phyloP scores from a whole-genome alignment of 2,113 vertebrate genomes.

The Tragelaphus buxtoni region DNA sequence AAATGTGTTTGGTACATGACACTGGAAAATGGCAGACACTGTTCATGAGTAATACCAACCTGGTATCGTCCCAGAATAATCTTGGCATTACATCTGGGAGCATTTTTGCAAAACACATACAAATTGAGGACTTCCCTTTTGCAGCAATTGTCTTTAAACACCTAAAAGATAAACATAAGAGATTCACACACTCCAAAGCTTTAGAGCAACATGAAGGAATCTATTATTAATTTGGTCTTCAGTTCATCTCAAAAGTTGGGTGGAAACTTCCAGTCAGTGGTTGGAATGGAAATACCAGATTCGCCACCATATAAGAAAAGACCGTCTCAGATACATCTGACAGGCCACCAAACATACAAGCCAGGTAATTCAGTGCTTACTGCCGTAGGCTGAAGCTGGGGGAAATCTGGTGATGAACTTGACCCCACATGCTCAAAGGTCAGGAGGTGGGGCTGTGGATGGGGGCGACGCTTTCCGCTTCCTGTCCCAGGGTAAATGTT shows the following conservation, averaged over 20 bases:
- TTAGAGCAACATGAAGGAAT: background rate
- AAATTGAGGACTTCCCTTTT: constrained; percentile 90
- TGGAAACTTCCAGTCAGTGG: constrained; percentile 50
- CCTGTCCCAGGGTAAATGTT: background rate
- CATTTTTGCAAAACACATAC: constrained; percentile 87
- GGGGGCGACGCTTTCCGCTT: background rate
- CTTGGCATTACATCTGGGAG: constrained; percentile 83
- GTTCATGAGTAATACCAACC: constrained; percentile 75
- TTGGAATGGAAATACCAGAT: constrained; percentile 49
- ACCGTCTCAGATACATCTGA: background rate
- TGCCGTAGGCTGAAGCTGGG: background rate
- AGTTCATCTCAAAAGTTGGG: background rate
- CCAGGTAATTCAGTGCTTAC: background rate
- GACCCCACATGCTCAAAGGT: background rate
- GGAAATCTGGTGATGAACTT: background rate
- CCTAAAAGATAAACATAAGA: constrained; percentile 75
- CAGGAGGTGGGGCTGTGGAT: background rate
- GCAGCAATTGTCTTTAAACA: constrained; percentile 92
- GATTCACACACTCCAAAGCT: background rate
- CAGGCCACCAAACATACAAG: background rate
- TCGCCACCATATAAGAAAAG: constrained; percentile 10
- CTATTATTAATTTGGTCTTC: background rate
- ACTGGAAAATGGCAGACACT: background rate
- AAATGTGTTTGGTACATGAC: background rate
- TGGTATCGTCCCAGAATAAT: constrained; percentile 84